phyloP scores from a whole-genome alignment of 2,888 invertebrate genomes.

The Drosophila melanosoma region DNA sequence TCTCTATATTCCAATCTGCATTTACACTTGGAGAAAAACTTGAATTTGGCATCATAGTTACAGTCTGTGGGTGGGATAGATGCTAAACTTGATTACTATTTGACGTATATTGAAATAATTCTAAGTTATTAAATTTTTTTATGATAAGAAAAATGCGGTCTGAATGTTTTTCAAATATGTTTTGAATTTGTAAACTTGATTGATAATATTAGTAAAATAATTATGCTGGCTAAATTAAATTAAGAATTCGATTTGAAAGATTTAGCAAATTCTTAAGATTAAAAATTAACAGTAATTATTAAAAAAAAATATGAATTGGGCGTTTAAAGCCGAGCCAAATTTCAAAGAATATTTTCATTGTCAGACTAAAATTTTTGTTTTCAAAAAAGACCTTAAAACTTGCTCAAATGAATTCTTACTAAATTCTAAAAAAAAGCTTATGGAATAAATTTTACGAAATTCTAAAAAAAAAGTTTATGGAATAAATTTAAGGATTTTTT shows the following conservation, averaged over 20 bases:
- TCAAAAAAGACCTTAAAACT: not conserved
- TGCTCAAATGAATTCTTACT: not conserved
- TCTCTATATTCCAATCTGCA: slow-evolving; percentile 34
- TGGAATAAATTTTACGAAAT: not conserved
- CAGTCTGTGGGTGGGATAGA: not conserved
- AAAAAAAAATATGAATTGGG: not conserved
- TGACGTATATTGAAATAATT: not conserved
- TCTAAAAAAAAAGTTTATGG: not conserved
- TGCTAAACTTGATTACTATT: not conserved
- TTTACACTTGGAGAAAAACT: slow-evolving; percentile 25
- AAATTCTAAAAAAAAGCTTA: not conserved
- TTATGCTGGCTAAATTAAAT: not conserved
- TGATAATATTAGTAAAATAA: too few species aligned
- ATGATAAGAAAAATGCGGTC: not conserved
- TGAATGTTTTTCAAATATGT: not conserved
- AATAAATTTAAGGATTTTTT: not conserved
- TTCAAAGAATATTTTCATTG: not conserved
- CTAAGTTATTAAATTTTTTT: too few species aligned
- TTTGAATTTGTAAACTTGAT: fast-evolving
- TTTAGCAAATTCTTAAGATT: not conserved
- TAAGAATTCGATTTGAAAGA: too few species aligned
- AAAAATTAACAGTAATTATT: not conserved
- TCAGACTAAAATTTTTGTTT: not conserved
- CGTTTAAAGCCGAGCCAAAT: not conserved
- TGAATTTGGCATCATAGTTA: not conserved